Evolutionary conservation across 2,888 invertebrate species (phyloP).

Genomic region (Scaptomyza tumidula): DNA sequence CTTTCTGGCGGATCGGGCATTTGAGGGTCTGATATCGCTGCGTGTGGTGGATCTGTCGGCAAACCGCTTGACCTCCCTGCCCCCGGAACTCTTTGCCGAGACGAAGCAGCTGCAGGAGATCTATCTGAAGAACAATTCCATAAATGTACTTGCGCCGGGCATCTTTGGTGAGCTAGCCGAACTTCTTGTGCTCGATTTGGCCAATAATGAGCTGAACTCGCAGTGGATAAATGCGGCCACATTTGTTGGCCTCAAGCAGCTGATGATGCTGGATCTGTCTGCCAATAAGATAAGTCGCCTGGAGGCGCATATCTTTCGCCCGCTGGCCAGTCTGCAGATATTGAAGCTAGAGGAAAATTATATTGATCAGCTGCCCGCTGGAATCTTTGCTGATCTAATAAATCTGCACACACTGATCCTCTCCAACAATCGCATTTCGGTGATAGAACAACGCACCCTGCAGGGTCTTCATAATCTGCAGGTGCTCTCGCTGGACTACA

Average conservation of each 20-base stretch:
- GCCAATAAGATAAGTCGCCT: constrained; percentile 93
- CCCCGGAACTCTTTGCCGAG: constrained; percentile 93
- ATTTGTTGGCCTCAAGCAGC: constrained; percentile 93
- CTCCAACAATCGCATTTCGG: constrained; percentile 93
- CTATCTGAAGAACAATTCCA: constrained; percentile 95
- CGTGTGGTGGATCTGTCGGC: constrained; percentile 94
- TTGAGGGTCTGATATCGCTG: constrained; percentile 91
- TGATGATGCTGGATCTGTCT: constrained; percentile 93
- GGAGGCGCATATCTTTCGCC: constrained; percentile 92
- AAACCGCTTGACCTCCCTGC: constrained; percentile 94
- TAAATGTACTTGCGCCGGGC: constrained; percentile 93
- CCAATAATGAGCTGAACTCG: constrained; percentile 93
- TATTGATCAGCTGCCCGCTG: constrained; percentile 92
- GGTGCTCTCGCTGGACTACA: constrained; percentile 93
- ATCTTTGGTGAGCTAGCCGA: constrained; percentile 93
- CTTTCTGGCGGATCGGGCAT: constrained; percentile 93
- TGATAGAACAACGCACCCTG: constrained; percentile 92
- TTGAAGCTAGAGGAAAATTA: constrained; percentile 94
- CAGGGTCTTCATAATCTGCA: constrained; percentile 94
- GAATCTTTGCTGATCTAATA: constrained; percentile 94
- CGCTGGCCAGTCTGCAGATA: constrained; percentile 92
- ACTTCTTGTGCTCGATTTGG: constrained; percentile 91
- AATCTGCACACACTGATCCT: constrained; percentile 95
- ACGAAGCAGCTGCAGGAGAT: constrained; percentile 93
- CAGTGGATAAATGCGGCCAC: constrained; percentile 94